Base-by-base conservation (phyloP, 2,888 invertebrate genomes). In the Electrophaes corylata region DNA sequence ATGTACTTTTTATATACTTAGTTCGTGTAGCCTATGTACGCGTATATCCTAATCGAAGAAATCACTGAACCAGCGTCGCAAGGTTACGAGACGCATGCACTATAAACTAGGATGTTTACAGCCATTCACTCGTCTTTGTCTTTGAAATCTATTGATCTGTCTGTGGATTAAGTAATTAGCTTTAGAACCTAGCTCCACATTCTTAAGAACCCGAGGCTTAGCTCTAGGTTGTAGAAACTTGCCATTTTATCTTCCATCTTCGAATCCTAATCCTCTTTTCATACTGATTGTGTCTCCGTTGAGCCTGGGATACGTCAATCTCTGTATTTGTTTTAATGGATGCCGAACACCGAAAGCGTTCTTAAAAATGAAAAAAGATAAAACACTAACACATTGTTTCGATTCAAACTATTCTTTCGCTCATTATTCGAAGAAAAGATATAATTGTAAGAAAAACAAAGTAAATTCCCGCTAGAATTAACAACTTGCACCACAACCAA, bases 31-130 rank as follows among this genome's bases (percentile, higher is more conserved):
- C n/a, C n/a, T n/a, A n/a, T n/a, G n/a, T n/a, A n/a, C n/a, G n/a
- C 2, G 37, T 16, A 6, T 16, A 14, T 35, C 14, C 2, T 37
- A 19, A 5, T 40, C 19, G 39, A 26, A 44, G 46, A 41, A 55
- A 55, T 51, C 31, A 55, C 43, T 57, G 43, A 47, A 31, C 48
- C 44, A 52, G 18, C 18, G 31, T 48, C 11, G 60, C 72, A 78
- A 78, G 77, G 78, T 68, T 66, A 65, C 51, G 57, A 67, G 59
- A 66, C 60, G 65, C 72, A 72, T 70, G 72, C 66, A 72, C 68
- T 66, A 75, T 75, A 73, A 76, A 75, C 69, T 70, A 66, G 62
- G 49, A 63, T 73, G 60, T 76, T 76, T 73, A 77, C 67, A 64
- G 67, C 67, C 71, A 57, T 61, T 74, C 72, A 64, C 70, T 66